Conservation (phyloP, 2,797 vertebrate genomes). For the Echeneis naucrates region DNA sequence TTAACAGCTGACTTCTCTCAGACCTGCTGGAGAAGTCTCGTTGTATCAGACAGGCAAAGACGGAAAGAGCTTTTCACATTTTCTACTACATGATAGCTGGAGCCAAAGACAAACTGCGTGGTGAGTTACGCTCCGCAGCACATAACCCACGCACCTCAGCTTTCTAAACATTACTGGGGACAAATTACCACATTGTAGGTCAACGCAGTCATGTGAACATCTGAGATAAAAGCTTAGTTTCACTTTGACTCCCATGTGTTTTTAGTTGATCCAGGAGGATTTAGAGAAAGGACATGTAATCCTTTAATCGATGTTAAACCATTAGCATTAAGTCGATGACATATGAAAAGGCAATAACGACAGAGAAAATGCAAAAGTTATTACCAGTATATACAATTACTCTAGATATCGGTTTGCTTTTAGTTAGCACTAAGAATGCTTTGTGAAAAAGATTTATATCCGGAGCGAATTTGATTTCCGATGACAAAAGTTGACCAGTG, state of each 20-base stretch:
- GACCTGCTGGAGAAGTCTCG: conserved; percentile 98
- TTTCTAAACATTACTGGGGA: neutral
- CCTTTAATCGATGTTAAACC: neutral
- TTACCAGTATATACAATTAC: too few species aligned
- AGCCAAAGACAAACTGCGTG: conserved; percentile 86
- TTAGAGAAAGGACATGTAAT: neutral
- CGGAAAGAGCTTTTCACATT: conserved; percentile 96
- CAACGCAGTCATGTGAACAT: neutral
- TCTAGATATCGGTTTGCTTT: too few species aligned
- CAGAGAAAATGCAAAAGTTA: too few species aligned
- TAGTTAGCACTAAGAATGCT: too few species aligned
- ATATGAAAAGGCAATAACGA: too few species aligned
- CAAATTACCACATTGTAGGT: neutral
- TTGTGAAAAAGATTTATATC: too few species aligned
- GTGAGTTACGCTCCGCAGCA: conserved; percentile 50
- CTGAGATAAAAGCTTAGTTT: neutral
- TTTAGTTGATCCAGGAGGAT: neutral
- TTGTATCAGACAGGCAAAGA: conserved; percentile 94
- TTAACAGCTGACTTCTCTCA: conserved; percentile 77
- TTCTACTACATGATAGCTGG: conserved; percentile 97
- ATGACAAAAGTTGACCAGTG: neutral
- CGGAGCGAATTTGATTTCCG: too few species aligned
- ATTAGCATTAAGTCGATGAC: neutral
- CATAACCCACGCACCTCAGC: neutral
- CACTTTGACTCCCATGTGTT: neutral